These are phyloP conservation scores for Phalera bucephala DNA, from an alignment of 2,888 invertebrate genomes.

Conservation along the genomic window DNA sequence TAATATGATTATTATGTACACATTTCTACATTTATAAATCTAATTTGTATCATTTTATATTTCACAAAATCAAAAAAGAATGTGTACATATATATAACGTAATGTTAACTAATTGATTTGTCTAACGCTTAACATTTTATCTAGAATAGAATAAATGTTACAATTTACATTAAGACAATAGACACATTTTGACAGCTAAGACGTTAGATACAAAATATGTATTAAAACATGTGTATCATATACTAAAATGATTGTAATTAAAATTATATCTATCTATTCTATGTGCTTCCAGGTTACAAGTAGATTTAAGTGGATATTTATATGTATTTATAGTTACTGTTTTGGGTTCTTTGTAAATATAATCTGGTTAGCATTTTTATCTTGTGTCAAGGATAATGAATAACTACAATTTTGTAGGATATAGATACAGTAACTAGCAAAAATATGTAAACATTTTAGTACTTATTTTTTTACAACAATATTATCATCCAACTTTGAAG, in stretches of 20 bases:
- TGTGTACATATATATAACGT: too few relatives aligned
- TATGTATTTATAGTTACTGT: constrained; percentile 34
- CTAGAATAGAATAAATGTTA: constrained; percentile 1
- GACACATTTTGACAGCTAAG: constrained; percentile 2
- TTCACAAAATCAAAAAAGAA: too few relatives aligned
- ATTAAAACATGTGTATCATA: constrained; percentile 23
- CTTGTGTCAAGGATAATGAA: constrained; percentile 42
- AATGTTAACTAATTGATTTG: too few relatives aligned
- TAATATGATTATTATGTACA: too few relatives aligned
- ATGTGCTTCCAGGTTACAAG: constrained; percentile 78
- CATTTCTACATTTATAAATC: too few relatives aligned
- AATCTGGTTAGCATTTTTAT: constrained; percentile 72
- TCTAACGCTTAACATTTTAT: background rate
- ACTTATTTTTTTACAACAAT: too few relatives aligned
- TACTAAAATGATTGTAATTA: constrained; percentile 19
- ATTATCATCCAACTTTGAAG: too few relatives aligned
- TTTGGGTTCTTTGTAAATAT: constrained; percentile 66
- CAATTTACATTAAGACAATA: constrained; percentile 6
- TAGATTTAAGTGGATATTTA: constrained; percentile 49
- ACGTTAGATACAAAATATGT: constrained; percentile 1
- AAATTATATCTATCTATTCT: constrained; percentile 56
- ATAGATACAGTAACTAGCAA: too few relatives aligned
- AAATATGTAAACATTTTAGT: too few relatives aligned
- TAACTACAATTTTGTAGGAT: too few relatives aligned
- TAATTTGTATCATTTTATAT: too few relatives aligned